Evolutionary conservation across 2,888 invertebrate species (phyloP).

Genomic region (Perdita meconis): DNA sequence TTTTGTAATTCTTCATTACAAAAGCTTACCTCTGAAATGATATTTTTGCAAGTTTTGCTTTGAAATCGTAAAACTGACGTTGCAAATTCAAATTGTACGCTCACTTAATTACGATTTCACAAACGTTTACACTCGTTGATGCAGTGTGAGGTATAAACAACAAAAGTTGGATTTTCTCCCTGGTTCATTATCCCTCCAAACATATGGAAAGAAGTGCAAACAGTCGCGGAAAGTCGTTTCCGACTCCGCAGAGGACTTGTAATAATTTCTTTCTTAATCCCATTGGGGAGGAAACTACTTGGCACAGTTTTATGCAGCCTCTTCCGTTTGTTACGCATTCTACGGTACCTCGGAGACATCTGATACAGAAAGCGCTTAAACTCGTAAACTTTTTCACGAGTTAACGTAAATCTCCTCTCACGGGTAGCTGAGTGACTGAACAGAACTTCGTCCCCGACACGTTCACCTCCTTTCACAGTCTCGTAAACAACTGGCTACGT

Average conservation of each 20-base stretch:
- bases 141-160: background rate
- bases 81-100: too few species aligned
- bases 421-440: constrained; percentile 46
- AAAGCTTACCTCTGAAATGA: too few species aligned
- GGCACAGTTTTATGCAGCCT: constrained; percentile 41
- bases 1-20: too few species aligned
- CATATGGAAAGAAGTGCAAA: background rate
- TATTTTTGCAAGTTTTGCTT: too few species aligned
- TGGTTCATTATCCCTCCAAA: too few species aligned
- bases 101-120: too few species aligned
- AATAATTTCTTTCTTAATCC: constrained; percentile 44
- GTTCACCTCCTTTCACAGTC: constrained; percentile 57
- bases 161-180: background rate
- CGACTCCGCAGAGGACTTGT: background rate
- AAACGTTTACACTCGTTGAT: too few species aligned
- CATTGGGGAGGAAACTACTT: constrained; percentile 36
- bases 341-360: constrained; percentile 66
- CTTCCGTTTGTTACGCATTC: constrained; percentile 47
- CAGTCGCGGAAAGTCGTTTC: background rate
- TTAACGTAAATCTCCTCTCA: constrained; percentile 63
- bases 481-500: constrained; percentile 60
- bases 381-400: constrained; percentile 68
- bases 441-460: constrained; percentile 55
- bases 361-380: constrained; percentile 75
- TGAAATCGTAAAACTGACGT: too few species aligned